phyloP scores from a whole-genome alignment of 2,113 vertebrate genomes.

The Rhombomys opimus region DNA sequence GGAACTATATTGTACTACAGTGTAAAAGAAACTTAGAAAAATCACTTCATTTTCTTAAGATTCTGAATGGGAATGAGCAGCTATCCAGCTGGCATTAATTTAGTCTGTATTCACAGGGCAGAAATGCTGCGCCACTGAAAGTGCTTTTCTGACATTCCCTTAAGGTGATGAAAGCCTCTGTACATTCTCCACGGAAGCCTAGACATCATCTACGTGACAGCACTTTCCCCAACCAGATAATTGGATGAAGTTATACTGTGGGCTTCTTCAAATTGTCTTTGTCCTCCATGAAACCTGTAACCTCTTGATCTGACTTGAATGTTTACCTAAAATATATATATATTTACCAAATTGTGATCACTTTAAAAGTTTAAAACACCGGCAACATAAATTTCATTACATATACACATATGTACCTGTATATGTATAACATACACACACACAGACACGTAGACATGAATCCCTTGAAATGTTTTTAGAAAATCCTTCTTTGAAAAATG shows the following conservation, averaged over 20 bases:
- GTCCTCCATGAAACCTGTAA: slow-evolving; percentile 67
- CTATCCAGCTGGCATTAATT: slow-evolving; percentile 77
- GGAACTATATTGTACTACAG: slow-evolving; percentile 54
- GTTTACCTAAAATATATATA: slow-evolving; percentile 51
- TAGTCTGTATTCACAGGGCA: slow-evolving; percentile 80
- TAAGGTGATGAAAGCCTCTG: slow-evolving; percentile 69
- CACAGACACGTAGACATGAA: slow-evolving; percentile 63
- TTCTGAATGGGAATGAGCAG: slow-evolving; percentile 76
- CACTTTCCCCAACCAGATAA: slow-evolving; percentile 62
- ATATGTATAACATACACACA: slow-evolving; percentile 56
- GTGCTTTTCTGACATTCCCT: slow-evolving; percentile 40
- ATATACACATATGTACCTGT: slow-evolving; percentile 70
- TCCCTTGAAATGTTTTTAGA: slow-evolving; percentile 87
- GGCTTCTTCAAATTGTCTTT: slow-evolving; percentile 66
- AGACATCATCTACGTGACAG: slow-evolving; percentile 56
- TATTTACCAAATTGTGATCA: slow-evolving; percentile 75
- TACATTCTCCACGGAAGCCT: slow-evolving; percentile 54
- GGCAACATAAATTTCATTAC: slow-evolving; percentile 73
- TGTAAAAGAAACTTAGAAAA: slow-evolving; percentile 53
- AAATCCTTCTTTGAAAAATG: slow-evolving; percentile 85
- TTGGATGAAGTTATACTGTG: slow-evolving; percentile 56
- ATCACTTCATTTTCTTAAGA: slow-evolving; percentile 70
- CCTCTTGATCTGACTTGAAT: slow-evolving; percentile 65
- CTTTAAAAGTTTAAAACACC: slow-evolving; percentile 79
- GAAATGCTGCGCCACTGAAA: slow-evolving; percentile 75